Base-by-base conservation (phyloP, 2,797 vertebrate genomes). In the Huso huso region DNA sequence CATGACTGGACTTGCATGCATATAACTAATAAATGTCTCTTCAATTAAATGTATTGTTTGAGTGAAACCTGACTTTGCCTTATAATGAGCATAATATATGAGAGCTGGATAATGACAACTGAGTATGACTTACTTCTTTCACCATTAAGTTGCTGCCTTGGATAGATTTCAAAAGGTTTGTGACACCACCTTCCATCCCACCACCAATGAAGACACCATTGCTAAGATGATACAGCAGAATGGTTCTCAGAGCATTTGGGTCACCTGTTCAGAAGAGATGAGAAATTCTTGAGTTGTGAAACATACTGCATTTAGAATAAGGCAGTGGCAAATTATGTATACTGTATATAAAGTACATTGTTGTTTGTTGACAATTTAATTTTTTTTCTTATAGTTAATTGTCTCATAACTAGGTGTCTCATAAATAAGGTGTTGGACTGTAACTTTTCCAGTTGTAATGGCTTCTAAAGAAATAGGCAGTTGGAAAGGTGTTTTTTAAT, bases 161-260 rank as follows among this genome's bases (percentile, higher is more conserved):
- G 8, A 94, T 83, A 49, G 94, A 89, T 86, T 91, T 97, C 57
- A 99, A 87, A 69, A 99, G 92, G 74, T 97, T 99, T 64, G 93
- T 99, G 68, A 98, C 96, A 7, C 93, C 87, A 7, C 83, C 68
- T 77, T 99, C 96, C 86, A 99, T 83, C 62, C 96, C 97, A 12
- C 88, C 95, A 15, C 93, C 93, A 18, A 99, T 92, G 79, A 93
- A 91, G 77, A 97, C 65, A 49, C 93, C 93, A 50, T 89, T 91
- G 62, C 78, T 94, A 71, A 99, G 74, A 78, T 99, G 97, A 78
- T 98, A 99, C 64, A 98, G 86, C 61, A 99, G 91, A 76, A 99
- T 93, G 61, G 93, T 93, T 77, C 84, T 89, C 66, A 99, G 94
- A 65, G 91, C 93, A 70, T 93, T 91, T 62, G 83, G 80, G 76